Conservation (phyloP, 1,140 invertebrate species). For the Pteromalus puparum region DNA sequence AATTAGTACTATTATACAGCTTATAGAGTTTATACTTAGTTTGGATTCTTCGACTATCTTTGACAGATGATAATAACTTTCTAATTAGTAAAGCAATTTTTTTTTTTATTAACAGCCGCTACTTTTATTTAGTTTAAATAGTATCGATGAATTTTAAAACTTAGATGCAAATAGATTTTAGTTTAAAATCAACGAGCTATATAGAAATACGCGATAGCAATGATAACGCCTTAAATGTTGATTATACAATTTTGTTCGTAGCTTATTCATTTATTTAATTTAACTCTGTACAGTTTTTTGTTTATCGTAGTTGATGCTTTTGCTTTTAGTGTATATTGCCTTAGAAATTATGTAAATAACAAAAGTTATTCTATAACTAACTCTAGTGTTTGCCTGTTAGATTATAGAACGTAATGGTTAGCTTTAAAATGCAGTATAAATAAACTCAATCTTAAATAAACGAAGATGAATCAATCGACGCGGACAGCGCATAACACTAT, state of each 20-base stretch:
- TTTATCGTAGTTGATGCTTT: background rate
- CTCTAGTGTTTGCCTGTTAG: background rate
- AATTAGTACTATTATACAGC: no score
- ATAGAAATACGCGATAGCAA: no score
- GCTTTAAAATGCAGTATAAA: background rate
- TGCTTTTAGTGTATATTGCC: slow-evolving; percentile 7
- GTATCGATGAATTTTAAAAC: background rate
- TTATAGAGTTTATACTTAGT: no score
- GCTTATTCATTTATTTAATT: background rate
- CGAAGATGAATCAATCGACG: slow-evolving; percentile 9
- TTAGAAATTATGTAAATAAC: background rate
- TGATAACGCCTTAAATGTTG: no score
- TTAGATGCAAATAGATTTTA: no score
- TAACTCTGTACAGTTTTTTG: background rate
- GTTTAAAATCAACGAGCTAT: no score
- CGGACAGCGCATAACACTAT: background rate
- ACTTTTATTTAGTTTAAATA: background rate
- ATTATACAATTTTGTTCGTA: no score
- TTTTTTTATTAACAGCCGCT: background rate
- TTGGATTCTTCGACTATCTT: no score
- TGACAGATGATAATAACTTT: no score
- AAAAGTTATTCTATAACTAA: background rate
- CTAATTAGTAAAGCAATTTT: no score
- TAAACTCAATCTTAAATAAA: slow-evolving; percentile 4
- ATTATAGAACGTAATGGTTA: background rate